Conservation (phyloP, 2,888 invertebrate species). For the Melanchra persicariae region DNA sequence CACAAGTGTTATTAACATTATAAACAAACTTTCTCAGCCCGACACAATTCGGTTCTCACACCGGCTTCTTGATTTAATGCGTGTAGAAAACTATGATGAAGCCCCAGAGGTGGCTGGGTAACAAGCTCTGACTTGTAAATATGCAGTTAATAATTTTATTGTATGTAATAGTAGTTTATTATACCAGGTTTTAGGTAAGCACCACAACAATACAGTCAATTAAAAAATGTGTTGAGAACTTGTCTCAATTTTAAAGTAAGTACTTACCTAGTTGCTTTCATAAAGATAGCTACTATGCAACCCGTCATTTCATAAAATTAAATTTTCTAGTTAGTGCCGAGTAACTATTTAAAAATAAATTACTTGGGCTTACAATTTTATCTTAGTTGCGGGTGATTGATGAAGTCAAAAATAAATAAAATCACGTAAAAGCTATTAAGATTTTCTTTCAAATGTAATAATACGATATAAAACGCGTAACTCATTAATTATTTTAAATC, state of each 20-base stretch:
- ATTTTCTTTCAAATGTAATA: neutral
- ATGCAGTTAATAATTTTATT: constrained; percentile 29
- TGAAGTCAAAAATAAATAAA: neutral
- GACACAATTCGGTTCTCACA: constrained; percentile 83
- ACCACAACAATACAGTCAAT: constrained; percentile 19
- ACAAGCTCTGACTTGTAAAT: constrained; percentile 36
- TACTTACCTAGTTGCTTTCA: neutral
- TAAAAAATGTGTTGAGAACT: constrained; percentile 16
- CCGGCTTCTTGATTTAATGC: constrained; percentile 75
- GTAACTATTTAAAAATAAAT: neutral
- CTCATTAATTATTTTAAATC: too few species aligned
- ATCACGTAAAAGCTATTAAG: neutral
- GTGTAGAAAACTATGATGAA: constrained; percentile 74
- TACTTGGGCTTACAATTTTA: neutral
- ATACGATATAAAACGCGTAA: too few species aligned
- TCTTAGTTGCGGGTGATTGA: neutral
- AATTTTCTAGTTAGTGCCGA: neutral
- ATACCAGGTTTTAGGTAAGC: constrained; percentile 7
- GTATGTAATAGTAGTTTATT: constrained; percentile 40
- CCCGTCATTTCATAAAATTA: neutral
- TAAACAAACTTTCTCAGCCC: constrained; percentile 85
- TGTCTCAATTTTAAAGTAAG: neutral
- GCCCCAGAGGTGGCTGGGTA: constrained; percentile 28
- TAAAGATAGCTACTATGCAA: neutral
- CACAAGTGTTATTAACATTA: constrained; percentile 79